Evolutionary conservation across 2,888 invertebrate genomes (phyloP), one percentile per base, ranked within the genome.

Genomic region (Argynnis bischoffii): DNA sequence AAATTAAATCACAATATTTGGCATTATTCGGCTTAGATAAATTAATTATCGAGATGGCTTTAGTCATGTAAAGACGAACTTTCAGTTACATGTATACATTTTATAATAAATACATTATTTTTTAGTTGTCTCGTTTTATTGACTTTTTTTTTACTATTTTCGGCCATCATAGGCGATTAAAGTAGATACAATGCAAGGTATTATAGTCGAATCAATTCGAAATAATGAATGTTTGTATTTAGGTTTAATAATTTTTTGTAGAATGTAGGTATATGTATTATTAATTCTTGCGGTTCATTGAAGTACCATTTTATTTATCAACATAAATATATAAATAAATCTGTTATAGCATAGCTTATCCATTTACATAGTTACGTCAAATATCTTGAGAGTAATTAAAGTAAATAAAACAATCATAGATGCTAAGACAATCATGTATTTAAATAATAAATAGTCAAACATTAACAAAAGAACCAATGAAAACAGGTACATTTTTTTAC

Each of bases 341-440:
- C 18, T 18, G 18, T 18, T 18, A 18, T 18, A 26, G 26, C 26
- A 26, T 5, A 26, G 26, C 26, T 26, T 26, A 26, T 26, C 26
- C 26, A 26, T 3, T 5, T 26, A 26, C 4, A 26, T 26, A 26
- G 26, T 26, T 26, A 26, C 3, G 26, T 26, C 26, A 26, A 26
- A 26, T 0, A 4, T 0, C 26, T 26, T 26, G 26, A 26, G 5
- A 26, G 26, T 26, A 4, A 6, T 55, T n/a, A 15, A 55, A 48
- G 75, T 75, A 79, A 81, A 82, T 80, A 81, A 89, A 81, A 85
- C 85, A 81, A 80, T 71, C 70, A 73, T 84, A 79, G 88, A 90
- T 91, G 91, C 92, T 92, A 92, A 87, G 92, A 92, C 91, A 91
- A 92, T 92, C 87, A 90, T 92, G 89, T 92, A 91, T 90, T 61